Evolutionary conservation across 2,888 invertebrate genomes (phyloP).

Genomic region (Nomada flava): DNA sequence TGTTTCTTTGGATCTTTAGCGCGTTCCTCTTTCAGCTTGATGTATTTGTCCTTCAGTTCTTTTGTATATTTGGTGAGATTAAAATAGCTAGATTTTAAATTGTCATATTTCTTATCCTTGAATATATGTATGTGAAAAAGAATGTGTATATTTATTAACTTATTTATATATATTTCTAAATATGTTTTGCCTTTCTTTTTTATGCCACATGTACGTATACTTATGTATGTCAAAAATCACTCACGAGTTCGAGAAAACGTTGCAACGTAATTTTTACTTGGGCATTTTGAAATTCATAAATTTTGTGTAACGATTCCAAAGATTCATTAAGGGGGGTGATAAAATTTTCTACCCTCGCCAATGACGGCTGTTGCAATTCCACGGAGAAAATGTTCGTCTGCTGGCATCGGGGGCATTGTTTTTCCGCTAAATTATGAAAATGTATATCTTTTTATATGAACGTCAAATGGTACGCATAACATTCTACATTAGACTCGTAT

Average conservation of each 20-base stretch:
- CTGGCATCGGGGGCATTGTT: conserved; percentile 60
- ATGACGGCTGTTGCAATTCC: conserved; percentile 52
- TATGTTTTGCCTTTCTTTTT: no score
- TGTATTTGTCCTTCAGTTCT: conserved; percentile 35
- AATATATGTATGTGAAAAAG: not conserved
- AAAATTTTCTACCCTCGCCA: conserved; percentile 37
- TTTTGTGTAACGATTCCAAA: conserved; percentile 42
- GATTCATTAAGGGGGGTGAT: conserved; percentile 50
- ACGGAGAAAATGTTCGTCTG: conserved; percentile 33
- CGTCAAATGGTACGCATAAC: not conserved
- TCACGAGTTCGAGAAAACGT: conserved; percentile 59
- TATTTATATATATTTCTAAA: no score
- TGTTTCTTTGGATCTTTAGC: conserved; percentile 28
- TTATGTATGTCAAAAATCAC: not conserved
- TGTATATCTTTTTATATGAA: not conserved
- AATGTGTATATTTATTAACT: no score
- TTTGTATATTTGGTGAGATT: conserved; percentile 12
- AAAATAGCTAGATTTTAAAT: conserved; percentile 45
- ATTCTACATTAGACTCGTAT: not conserved
- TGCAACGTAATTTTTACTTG: conserved; percentile 52
- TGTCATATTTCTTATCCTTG: conserved; percentile 68
- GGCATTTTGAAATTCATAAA: conserved; percentile 41
- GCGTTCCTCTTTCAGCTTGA: conserved; percentile 25
- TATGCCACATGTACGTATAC: no score
- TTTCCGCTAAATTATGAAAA: conserved; percentile 43